Base-by-base conservation (phyloP, 2,113 vertebrate genomes). In the Apeltes quadracus region DNA sequence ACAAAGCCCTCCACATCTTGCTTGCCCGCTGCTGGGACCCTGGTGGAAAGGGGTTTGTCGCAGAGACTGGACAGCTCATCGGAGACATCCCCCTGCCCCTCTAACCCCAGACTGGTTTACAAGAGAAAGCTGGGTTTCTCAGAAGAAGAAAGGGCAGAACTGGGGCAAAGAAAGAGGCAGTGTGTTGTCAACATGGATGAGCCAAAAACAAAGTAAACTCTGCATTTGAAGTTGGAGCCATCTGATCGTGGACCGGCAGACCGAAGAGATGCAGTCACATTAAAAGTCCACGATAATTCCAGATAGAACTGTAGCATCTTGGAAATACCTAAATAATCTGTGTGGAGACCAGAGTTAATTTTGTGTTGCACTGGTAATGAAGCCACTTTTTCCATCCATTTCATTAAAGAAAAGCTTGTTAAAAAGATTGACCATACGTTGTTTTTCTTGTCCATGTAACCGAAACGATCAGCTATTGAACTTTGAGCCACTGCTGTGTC, bases 61-160 rank as follows among this genome's bases (percentile, higher is more conserved):
- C 67, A 43, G 48, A 58, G 65, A 36, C 29, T 58, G 48, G 62
- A 64, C 0, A 82, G 81, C 73, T 79, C 81, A 51, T 80, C 82
- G 0, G 85, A 84, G 34, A 87, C 73, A 39, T 74, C 83, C 4
- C 54, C 59, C 36, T 75, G 61, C 29, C 68, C 78, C 0, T 39
- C 61, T 18, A 23, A 79, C 63, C 41, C 81, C 12, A 38, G 51
- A 18, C 71, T 71, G 18, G 56, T 85, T 3, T 69, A 73, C 64
- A 94, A 94, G 77, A 91, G 93, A 67, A 94, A 93, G 79, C 39
- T 88, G 7, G 48, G 75, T 22, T 59, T 72, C 18, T 72, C 77
- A 0, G 78, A 66, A 55, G 66, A 59, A 36, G 90, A 91, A 0
- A 12, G 10, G 38, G 54, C 62, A 27, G 92, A 90, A 29, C 55